Evolutionary conservation across 2,888 invertebrate species (phyloP).

Genomic region (Hirtodrosophila duncani): DNA sequence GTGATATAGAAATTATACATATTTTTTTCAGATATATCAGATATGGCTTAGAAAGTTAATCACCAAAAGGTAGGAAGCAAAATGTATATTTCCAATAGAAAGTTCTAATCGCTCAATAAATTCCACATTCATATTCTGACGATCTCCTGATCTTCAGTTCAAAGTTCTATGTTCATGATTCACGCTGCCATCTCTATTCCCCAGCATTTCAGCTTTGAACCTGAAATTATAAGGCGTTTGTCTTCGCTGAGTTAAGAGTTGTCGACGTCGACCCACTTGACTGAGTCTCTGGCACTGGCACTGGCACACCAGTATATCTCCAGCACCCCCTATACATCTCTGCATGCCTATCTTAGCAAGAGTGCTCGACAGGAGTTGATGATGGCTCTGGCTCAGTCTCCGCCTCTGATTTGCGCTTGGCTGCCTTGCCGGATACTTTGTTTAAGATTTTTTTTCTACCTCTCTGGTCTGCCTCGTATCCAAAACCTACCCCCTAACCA

Average conservation of each 20-base stretch:
- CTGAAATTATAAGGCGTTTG: slow-evolving; percentile 65
- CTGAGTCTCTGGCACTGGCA: slow-evolving; percentile 33
- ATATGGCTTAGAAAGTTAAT: too few species aligned
- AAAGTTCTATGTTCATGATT: too few species aligned
- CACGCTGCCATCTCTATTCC: slow-evolving; percentile 5
- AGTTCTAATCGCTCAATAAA: too few species aligned
- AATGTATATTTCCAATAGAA: too few species aligned
- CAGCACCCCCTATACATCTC: slow-evolving; percentile 9
- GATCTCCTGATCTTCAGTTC: too few species aligned
- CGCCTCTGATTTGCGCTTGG: slow-evolving; percentile 58
- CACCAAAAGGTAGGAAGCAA: too few species aligned
- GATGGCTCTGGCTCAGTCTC: slow-evolving; percentile 33
- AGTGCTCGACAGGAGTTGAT: slow-evolving; percentile 39
- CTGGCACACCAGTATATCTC: slow-evolving; percentile 21
- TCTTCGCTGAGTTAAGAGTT: slow-evolving; percentile 43
- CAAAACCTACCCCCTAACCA: slow-evolving; percentile 52
- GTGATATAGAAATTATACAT: too few species aligned
- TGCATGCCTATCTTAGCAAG: slow-evolving; percentile 41
- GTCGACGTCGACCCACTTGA: slow-evolving; percentile 52
- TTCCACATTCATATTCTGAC: too few species aligned
- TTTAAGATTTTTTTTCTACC: slow-evolving; percentile 55
- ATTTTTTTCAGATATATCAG: too few species aligned
- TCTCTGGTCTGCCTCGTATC: slow-evolving; percentile 24
- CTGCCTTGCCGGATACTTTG: slow-evolving; percentile 68
- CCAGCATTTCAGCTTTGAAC: slow-evolving; percentile 42